phyloP scores from a whole-genome alignment of 2,888 invertebrate genomes.

The Acanthosoma haemorrhoidale region DNA sequence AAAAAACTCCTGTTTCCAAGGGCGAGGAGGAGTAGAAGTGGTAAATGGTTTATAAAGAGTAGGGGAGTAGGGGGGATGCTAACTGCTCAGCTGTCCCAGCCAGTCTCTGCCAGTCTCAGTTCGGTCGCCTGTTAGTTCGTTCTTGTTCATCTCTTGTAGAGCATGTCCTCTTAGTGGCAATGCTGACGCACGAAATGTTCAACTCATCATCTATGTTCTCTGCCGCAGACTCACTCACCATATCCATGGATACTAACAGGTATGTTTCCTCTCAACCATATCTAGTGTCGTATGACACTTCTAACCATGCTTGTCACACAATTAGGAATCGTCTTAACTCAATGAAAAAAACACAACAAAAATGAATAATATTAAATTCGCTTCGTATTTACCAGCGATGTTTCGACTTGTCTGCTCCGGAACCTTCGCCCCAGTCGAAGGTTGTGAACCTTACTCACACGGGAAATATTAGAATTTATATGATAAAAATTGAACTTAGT shows the following conservation, averaged over 20 bases:
- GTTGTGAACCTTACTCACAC: too few relatives aligned
- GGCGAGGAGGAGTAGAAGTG: neutral
- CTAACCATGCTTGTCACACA: too few relatives aligned
- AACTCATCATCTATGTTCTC: conserved; percentile 24
- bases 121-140: neutral
- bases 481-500: too few relatives aligned
- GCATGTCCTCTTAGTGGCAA: conserved; percentile 40
- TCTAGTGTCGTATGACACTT: too few relatives aligned
- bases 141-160: conserved; percentile 29
- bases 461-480: too few relatives aligned
- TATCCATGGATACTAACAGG: conserved; percentile 33
- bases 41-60: neutral
- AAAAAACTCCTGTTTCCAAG: neutral
- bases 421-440: too few relatives aligned
- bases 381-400: too few relatives aligned
- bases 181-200: conserved; percentile 41
- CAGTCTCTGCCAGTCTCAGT: neutral
- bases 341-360: too few relatives aligned
- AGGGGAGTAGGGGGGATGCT: neutral
- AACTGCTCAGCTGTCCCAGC: conserved; percentile 8
- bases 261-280: too few relatives aligned
- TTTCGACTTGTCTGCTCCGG: too few relatives aligned
- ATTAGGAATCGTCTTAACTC: too few relatives aligned
- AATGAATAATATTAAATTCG: too few relatives aligned
- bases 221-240: conserved; percentile 23